Evolutionary conservation across 1,140 invertebrate species (phyloP), one percentile per base, ranked within the genome.

Genomic region (Cydia strobilella): DNA sequence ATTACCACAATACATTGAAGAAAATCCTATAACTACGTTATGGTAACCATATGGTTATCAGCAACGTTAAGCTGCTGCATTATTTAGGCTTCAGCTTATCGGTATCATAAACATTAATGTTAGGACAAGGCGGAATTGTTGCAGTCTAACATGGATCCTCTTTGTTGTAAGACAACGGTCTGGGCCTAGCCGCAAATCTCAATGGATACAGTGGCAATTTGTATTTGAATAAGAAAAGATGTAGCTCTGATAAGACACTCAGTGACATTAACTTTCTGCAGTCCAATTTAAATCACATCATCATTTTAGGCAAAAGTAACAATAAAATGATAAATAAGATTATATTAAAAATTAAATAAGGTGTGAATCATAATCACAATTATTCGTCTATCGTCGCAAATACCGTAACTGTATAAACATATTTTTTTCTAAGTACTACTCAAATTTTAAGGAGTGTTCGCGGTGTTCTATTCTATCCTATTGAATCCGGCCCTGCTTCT

Each of bases 401-500:
- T n/a, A n/a, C n/a, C 25, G 25, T 27, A 27, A 27, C 25, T 27
- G 25, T n/a, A n/a, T n/a, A n/a, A n/a, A n/a, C n/a, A n/a, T n/a
- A n/a, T n/a, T n/a, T n/a, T n/a, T n/a, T n/a, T n/a, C n/a, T n/a
- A n/a, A n/a, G n/a, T n/a, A n/a, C n/a, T n/a, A n/a, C 31, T 39
- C 0, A 39, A 39, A 39, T 39, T 39, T 39, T 9, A 39, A 7
- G 1, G 0, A 39, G 9, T 10, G 7, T 45, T 15, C 1, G 1
- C 13, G 10, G 39, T 45, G 4, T 51, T 13, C 25, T 9, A 62
- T 51, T 13, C 25, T 9, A 62, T 20, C 13, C 7, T 12, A 13
- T 39, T 18, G 54, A 79, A 63, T 85, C 54, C 83, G 74, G 42
- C 80, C 77, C 85, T 85, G 85, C 66, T 69, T 45, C 65, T 59